Percentiles rank a stretch among this genome's conserved stretches.
These are phyloP conservation scores for Neuroterus valhalla DNA, from an alignment of 1,140 invertebrate species.

Conservation along the genomic window DNA sequence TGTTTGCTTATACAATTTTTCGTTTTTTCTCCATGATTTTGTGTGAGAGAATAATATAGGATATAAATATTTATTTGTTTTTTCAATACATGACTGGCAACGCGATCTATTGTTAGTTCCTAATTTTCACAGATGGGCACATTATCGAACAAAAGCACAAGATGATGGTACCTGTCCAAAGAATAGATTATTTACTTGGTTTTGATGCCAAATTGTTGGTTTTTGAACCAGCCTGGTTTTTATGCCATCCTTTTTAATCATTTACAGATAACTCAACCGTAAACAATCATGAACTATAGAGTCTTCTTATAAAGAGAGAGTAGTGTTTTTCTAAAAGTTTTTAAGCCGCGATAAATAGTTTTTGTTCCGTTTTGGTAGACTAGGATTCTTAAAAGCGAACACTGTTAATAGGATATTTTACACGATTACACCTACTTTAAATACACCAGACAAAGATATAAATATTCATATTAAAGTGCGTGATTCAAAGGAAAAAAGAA, in stretches of 20 bases:
- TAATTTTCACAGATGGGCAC: constrained; percentile 63
- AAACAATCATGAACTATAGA: background rate
- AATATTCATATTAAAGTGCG: too few species aligned
- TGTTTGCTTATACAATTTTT: too few species aligned
- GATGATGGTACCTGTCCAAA: constrained; percentile 51
- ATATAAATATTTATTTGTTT: too few species aligned
- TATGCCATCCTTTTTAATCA: background rate
- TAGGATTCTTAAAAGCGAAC: background rate
- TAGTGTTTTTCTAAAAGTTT: constrained; percentile 3
- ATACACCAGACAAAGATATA: background rate
- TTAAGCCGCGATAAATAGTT: background rate
- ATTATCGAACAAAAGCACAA: constrained; percentile 53
- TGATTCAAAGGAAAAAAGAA: too few species aligned
- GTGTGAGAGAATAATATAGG: too few species aligned
- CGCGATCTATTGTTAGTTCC: constrained; percentile 59
- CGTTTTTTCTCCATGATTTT: too few species aligned
- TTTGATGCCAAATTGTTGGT: too few species aligned
- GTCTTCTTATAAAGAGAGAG: background rate
- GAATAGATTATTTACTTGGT: background rate
- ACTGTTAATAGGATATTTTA: background rate
- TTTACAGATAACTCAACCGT: background rate
- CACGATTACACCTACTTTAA: background rate
- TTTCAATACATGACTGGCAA: constrained; percentile 33
- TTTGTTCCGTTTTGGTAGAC: background rate
- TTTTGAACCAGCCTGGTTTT: background rate